Evolutionary conservation across 2,797 vertebrate species (phyloP).

Genomic region (Tamandua tetradactyla): DNA sequence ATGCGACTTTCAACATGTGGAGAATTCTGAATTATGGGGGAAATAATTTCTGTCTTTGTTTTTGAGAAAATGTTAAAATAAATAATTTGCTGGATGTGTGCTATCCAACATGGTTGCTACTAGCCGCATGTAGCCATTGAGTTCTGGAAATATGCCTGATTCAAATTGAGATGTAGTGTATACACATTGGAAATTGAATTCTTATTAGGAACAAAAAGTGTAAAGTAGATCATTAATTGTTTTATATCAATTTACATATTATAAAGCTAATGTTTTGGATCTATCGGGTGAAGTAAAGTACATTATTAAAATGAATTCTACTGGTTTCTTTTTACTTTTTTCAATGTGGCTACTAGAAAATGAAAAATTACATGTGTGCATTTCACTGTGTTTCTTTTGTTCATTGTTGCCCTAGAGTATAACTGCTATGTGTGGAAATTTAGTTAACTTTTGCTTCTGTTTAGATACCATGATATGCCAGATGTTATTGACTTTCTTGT

Average conservation of each 20-base stretch:
- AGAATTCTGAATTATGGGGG: neutral
- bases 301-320: neutral
- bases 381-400: neutral
- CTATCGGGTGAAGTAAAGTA: conserved; percentile 6
- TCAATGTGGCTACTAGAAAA: neutral
- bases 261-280: neutral
- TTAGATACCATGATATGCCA: conserved; percentile 98
- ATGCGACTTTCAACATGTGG: neutral
- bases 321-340: conserved; percentile 16
- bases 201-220: neutral
- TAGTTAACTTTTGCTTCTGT: neutral
- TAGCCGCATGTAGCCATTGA: neutral
- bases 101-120: too few relatives aligned
- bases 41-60: neutral
- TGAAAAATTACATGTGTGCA: neutral
- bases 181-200: neutral
- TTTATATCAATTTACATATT: neutral
- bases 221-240: neutral
- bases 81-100: neutral
- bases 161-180: neutral
- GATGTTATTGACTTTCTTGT: conserved; percentile 99
- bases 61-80: neutral
- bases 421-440: neutral
- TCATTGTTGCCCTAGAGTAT: neutral
- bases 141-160: neutral